Percentiles rank a stretch among this genome's conserved stretches.
Conservation (phyloP, 2,888 invertebrate genomes). For the Microctonus brassicae region DNA sequence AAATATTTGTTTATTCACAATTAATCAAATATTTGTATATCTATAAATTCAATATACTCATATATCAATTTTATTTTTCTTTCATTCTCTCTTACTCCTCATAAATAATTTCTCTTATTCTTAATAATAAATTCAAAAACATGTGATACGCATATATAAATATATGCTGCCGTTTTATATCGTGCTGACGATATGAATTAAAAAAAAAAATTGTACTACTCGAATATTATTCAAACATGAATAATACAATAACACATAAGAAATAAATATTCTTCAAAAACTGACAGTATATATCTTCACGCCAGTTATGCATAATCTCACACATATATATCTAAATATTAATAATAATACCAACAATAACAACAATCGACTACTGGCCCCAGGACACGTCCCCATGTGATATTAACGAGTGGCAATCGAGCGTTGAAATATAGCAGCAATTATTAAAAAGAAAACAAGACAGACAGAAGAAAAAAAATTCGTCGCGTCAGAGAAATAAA, state of each 20-base stretch:
- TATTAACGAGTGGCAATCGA: slow-evolving; percentile 57
- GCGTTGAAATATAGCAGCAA: slow-evolving; percentile 46
- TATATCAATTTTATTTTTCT: neutral
- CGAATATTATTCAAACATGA: slow-evolving; percentile 18
- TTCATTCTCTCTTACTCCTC: neutral
- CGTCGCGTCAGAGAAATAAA: slow-evolving; percentile 17
- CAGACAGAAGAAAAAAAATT: neutral
- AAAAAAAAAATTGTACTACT: slow-evolving; percentile 7
- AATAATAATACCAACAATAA: neutral
- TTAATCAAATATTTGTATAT: neutral
- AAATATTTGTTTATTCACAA: slow-evolving; percentile 3
- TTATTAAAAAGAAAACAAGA: slow-evolving; percentile 44
- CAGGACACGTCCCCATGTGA: slow-evolving; percentile 41
- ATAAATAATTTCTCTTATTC: neutral
- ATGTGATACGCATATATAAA: slow-evolving; percentile 15
- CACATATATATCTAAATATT: neutral
- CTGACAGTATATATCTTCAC: slow-evolving; percentile 6
- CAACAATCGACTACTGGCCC: slow-evolving; percentile 45
- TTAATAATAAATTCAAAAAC: slow-evolving; percentile 8
- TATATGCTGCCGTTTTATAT: slow-evolving; percentile 23
- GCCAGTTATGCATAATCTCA: slow-evolving; percentile 34
- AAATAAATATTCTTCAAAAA: slow-evolving; percentile 20
- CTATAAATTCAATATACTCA: neutral
- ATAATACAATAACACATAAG: slow-evolving; percentile 19
- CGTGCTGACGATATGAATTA: slow-evolving; percentile 12